phyloP scores from a whole-genome alignment of 2,797 vertebrate genomes.

The Onychomys leucogaster region DNA sequence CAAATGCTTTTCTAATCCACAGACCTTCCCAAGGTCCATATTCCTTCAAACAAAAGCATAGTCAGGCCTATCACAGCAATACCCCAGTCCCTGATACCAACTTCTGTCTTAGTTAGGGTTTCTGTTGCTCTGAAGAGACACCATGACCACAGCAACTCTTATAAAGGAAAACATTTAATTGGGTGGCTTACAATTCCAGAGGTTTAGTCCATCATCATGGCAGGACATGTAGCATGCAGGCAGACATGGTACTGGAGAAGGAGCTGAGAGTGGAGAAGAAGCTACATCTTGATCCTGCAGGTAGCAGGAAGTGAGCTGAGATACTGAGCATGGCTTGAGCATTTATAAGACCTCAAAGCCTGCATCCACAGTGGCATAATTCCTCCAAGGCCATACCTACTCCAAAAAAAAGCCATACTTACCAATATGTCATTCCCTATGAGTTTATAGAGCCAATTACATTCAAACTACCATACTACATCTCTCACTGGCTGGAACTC shows the following conservation, averaged over 20 bases:
- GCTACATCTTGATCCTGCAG: not conserved
- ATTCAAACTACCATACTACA: not conserved
- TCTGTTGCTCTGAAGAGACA: not conserved
- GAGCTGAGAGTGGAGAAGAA: not conserved
- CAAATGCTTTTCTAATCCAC: no score
- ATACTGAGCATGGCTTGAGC: not conserved
- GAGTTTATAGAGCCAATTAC: not conserved
- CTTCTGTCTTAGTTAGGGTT: not conserved
- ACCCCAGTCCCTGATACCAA: no score
- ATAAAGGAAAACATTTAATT: not conserved
- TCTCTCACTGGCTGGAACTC: not conserved
- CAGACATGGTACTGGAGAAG: not conserved
- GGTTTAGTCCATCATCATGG: not conserved
- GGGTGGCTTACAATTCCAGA: not conserved
- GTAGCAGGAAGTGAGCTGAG: not conserved
- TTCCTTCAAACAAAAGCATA: no score
- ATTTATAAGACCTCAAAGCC: not conserved
- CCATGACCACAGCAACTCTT: not conserved
- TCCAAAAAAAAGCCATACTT: not conserved
- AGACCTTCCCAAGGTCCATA: no score
- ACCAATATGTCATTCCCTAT: not conserved
- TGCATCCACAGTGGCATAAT: not conserved
- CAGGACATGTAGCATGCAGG: not conserved
- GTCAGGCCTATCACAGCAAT: no score
- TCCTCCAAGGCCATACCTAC: not conserved